Evolutionary conservation across 1,140 invertebrate genomes (phyloP), one percentile per base, ranked within the genome.

Genomic region (Calliphora vicina): DNA sequence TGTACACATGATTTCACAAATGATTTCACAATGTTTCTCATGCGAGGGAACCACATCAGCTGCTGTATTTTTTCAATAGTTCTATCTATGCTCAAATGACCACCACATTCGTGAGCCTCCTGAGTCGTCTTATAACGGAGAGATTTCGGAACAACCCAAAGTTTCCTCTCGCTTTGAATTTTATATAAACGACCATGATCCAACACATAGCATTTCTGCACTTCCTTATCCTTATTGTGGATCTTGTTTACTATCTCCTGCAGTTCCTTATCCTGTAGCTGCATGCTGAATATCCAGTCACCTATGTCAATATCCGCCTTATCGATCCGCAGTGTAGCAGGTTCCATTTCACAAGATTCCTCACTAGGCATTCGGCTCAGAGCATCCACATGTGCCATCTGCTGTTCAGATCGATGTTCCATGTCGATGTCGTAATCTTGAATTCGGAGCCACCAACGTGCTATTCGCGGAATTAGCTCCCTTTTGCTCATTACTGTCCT

Each of bases 361-460:
- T 82, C 71, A 20, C 50, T 35, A 29, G 82, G 82, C 13, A 25
- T 67, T 23, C 82, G 73, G 67, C 74, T 83, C 27, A 83, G 20
- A 2, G 81, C 80, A 27, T 83, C 84, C 1, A 83, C 82, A 80
- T 82, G 84, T 72, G 71, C 17, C 78, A 61, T 71, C 6, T 27
- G 82, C 72, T 25, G 50, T 43, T 50, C 84, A 27, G 45, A 74
- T 85, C 23, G 84, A 29, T 15, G 81, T 74, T 50, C 45, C 3
- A 50, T 50, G 12, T 50, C 45, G 45, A 61, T 61, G 29, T 85
- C 85, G 5, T 84, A 82, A 81, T 84, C 84, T 27, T 73, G 29
- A 72, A 85, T 85, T 5, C 89, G 81, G 71, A 91, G 78, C 82
- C 84, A 85, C 89, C 88, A 91, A 73, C 88, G 76, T 20, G 88